Base-by-base conservation (phyloP, 92 coral and sea anemone genomes). In the Metridium senile region DNA sequence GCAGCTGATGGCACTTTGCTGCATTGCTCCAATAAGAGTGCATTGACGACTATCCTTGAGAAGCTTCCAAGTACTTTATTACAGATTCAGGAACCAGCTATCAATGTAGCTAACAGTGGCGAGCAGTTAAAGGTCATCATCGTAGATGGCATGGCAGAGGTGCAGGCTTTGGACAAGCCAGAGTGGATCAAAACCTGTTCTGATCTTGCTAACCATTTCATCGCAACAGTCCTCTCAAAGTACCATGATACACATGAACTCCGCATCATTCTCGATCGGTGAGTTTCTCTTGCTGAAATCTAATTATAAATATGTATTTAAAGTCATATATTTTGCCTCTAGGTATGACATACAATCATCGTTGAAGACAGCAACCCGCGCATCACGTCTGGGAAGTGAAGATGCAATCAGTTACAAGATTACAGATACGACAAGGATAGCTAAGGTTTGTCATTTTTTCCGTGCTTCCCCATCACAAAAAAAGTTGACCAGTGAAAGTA, bases 91-190 rank as follows among this genome's bases (percentile, higher is more conserved):
- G 54, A 11, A 74, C 25, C 31, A 33, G 17, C 58, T 51, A 71
- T 56, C 66, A n/a, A n/a, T n/a, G n/a, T n/a, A n/a, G n/a, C n/a
- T n/a, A n/a, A n/a, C n/a, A n/a, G n/a, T n/a, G n/a, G n/a, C n/a
- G n/a, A n/a, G 16, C 30, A 29, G 53, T 13, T 62, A 54, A 58
- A n/a, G 53, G 78, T 81, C 1, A 72, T 31, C 58, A 32, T 89
- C 32, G 62, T 81, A 3, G 93, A 89, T 58, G 90, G 80, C 58
- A 85, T 85, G 85, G 93, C 89, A 29, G 87, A 80, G 64, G 68
- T 89, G 10, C 87, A 89, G 54, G 72, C 83, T 19, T 66, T 80
- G 11, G 82, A 89, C 71, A 84, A 85, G 58, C 87, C 89, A 0
- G 26, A 11, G 0, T 33, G 63, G 74, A 68, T 85, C 29, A 66